Base-by-base conservation (phyloP, 2,888 invertebrate genomes). In the Stomorhina lunata region DNA sequence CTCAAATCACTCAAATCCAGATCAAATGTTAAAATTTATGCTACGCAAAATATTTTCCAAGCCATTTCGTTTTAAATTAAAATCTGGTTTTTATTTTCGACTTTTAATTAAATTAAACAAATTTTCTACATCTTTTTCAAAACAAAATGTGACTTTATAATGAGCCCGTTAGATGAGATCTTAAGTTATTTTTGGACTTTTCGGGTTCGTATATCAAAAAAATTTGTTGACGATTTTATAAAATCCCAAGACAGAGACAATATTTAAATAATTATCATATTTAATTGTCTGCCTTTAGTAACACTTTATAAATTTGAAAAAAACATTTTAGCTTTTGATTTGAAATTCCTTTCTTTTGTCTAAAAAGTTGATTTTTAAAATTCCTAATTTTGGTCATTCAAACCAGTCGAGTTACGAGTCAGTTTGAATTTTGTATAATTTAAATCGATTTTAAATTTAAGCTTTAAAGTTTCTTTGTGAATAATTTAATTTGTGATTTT, bases 291-390 rank as follows among this genome's bases (percentile, higher is more conserved):
- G 20, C 29, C 5, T n/a, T 69, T 63, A 17, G 45, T 57, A 75
- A 75, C 73, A 80, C 80, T 69, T 75, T 80, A 80, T 68, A 80
- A 73, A 80, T 80, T 69, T 6, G n/a, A n/a, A n/a, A n/a, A 34
- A 59, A 55, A 32, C 6, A 65, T 17, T 55, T 25, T 9, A 45
- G n/a, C 55, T 37, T 55, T 3, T 48, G 20, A 4, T 37, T 22
- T 6, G 7, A 20, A 25, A 37, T n/a, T 4, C 37, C 15, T 12
- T 2, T 37, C 4, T 22, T 25, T 12, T 4, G 6, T 57, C 10
- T 17, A 6, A 12, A 55, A 29, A 34, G 37, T 32, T 17, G 32
- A 32, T 12, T 50, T n/a, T 25, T 22, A 25, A 43, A 29, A 45
- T 2, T 10, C 22, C n/a, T 27, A 25, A 6, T 25, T 25, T 50